Evolutionary conservation across 2,888 invertebrate genomes (phyloP).

Genomic region (Octonoba sinensis): DNA sequence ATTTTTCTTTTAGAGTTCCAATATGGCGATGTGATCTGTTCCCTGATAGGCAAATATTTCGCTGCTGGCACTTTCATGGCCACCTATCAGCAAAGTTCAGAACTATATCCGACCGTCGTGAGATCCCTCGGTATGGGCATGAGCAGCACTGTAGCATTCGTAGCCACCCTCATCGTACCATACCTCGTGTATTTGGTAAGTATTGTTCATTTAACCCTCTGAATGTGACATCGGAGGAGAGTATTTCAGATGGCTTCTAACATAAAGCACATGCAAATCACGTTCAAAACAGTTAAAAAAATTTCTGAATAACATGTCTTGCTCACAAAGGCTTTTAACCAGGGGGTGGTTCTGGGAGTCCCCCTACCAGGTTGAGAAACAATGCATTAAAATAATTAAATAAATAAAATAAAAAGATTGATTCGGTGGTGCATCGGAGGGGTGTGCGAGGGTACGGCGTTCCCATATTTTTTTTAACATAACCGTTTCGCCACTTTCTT

Average conservation of each 20-base stretch:
- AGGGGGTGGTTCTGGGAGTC: too few relatives aligned
- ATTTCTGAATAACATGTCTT: not conserved
- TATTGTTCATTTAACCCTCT: not conserved
- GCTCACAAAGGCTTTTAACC: too few relatives aligned
- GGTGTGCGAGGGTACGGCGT: too few relatives aligned
- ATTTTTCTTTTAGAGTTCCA: conserved; percentile 31
- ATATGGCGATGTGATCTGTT: conserved; percentile 29
- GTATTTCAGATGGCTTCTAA: not conserved
- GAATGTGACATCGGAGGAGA: not conserved
- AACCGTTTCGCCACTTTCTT: too few relatives aligned
- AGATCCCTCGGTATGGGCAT: conserved; percentile 78
- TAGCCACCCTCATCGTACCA: conserved; percentile 57
- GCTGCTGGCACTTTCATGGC: conserved; percentile 76
- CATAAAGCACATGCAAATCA: not conserved
- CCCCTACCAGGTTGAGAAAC: too few relatives aligned
- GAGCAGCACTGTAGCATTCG: conserved; percentile 72
- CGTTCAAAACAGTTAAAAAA: not conserved
- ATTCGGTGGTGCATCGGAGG: too few relatives aligned
- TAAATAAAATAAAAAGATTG: too few relatives aligned
- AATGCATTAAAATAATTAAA: too few relatives aligned
- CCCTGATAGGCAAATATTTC: conserved; percentile 66
- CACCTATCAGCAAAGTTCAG: conserved; percentile 77
- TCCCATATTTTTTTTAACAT: too few relatives aligned
- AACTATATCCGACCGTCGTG: conserved; percentile 79
- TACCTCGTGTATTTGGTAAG: conserved; percentile 64